Base-by-base conservation (phyloP, 1,140 invertebrate genomes). In the Temnothorax curvispinosus region DNA sequence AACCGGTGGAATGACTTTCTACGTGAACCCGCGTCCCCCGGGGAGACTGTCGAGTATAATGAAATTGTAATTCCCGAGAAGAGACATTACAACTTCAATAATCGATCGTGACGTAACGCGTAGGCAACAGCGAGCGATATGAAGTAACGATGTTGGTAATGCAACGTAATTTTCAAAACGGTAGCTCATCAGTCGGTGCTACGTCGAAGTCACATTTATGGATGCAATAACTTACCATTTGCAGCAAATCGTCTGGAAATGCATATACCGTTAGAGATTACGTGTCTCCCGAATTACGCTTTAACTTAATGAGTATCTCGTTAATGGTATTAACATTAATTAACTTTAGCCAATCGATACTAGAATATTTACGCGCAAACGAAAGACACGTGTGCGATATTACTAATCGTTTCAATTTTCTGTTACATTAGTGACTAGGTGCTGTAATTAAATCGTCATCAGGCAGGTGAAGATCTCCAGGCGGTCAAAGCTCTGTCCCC, bases 1-100 rank as follows among this genome's bases (percentile, higher is more conserved):
- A 81, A 69, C 71, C 54, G 69, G 54, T 74, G 80, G 69, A 84
- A 75, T 84, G 80, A 84, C 80, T 84, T 75, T 84, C 80, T 84
- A 82, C 67, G 67, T 60, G 38, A 44, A 72, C 67, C 47, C 77
- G 77, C 56, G 64, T 41, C 38, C 77, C 47, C 44, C 77, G 32
- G 27, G 13, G 77, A 38, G n/a, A 75, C 52, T 38, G 27, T 5
- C 41, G 67, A 58, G 41, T 47, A 47, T 82, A 82, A 82, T 82
- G 80, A 82, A 82, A 82, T 82, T 82, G 67, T 74, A 65, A 82
- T 82, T 58, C 38, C 41, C 67, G 27, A 56, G 44, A 80, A 69
- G 54, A 65, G 50, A 60, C 80, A 82, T 82, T 74, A 82, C 52
- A 58, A 58, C 56, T 74, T 41, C n/a, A 58, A 82, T 74, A 74